Percentiles rank a stretch among this genome's conserved stretches.
Evolutionary conservation across 2,797 vertebrate genomes (phyloP).

Genomic region (Ctenochaetus hawaiiensis): DNA sequence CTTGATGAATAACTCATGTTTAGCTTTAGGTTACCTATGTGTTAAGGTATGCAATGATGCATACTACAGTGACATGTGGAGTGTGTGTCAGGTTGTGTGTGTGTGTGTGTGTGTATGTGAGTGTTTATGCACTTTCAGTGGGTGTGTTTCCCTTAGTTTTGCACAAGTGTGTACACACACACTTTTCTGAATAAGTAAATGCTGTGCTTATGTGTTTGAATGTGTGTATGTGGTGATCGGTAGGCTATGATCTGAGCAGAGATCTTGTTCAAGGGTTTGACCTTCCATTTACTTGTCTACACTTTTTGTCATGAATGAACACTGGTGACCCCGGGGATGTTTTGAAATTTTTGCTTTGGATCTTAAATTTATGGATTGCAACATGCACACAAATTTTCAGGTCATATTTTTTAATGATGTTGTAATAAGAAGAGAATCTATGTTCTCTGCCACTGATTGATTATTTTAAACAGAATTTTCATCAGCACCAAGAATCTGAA

Average conservation of each 20-base stretch:
- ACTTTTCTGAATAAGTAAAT: neutral
- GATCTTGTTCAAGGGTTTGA: neutral
- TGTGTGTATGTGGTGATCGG: neutral
- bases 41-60: constrained; percentile 4
- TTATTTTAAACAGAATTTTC: neutral
- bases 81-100: neutral
- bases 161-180: neutral
- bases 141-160: neutral
- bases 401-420: neutral
- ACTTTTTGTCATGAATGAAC: constrained; percentile 5
- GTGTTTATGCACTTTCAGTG: neutral
- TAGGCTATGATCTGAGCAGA: neutral
- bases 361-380: neutral
- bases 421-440: neutral
- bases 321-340: neutral
- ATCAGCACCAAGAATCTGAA: too few relatives aligned
- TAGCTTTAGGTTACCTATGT: constrained; percentile 11
- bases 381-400: neutral
- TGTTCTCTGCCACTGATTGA: neutral
- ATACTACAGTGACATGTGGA: neutral
- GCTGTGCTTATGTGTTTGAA: neutral
- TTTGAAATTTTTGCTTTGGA: neutral
- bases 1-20: constrained; percentile 45
- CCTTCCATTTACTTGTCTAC: neutral
- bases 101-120: neutral